Base-by-base conservation (phyloP, 2,888 invertebrate genomes). In the Hypena proboscidalis region DNA sequence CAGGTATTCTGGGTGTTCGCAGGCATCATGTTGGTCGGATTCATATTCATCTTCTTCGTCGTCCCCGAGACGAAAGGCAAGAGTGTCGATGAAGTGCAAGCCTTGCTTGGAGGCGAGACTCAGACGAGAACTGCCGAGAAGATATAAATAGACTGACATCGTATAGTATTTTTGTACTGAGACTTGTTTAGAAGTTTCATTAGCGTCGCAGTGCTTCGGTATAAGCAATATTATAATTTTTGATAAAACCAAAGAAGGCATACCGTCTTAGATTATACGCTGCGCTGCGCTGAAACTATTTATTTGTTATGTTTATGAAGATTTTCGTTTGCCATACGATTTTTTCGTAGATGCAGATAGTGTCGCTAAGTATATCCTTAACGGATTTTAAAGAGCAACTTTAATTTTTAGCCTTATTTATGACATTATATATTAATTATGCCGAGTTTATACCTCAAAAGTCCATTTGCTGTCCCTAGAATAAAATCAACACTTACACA, bases 1-100 rank as follows among this genome's bases (percentile, higher is more conserved):
- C 91, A 91, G 48, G 94, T 95, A 15, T 96, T 96, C 78, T 96
- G 95, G 94, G 77, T 96, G 23, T 97, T 96, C 69, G 92, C 94
- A 0, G 93, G 83, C 0, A 87, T 95, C 17, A 95, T 95, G 67
- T 67, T 92, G 0, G 2, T 94, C 0, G 95, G 94, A 0, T 92
- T 93, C 19, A 53, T 94, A 10, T 96, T 96, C 66, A 94, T 95
- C 17, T 93, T 92, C 81, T 91, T 94, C 57, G 62, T 93, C 2
- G 93, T 94, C 0, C 94, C 94, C 0, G 94, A 94, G 72, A 94
- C 94, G 5, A 95, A 94, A 74, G 95, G 95, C 10, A 94, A 94
- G 77, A 93, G 94, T 15, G 84, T 94, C 7, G 93, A 94, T 33
- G 94, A 95, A 66, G 94, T 95, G 67, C 93, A 93, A 72, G 50